Conservation (phyloP, 1,140 invertebrate species). For the Delia radicum region DNA sequence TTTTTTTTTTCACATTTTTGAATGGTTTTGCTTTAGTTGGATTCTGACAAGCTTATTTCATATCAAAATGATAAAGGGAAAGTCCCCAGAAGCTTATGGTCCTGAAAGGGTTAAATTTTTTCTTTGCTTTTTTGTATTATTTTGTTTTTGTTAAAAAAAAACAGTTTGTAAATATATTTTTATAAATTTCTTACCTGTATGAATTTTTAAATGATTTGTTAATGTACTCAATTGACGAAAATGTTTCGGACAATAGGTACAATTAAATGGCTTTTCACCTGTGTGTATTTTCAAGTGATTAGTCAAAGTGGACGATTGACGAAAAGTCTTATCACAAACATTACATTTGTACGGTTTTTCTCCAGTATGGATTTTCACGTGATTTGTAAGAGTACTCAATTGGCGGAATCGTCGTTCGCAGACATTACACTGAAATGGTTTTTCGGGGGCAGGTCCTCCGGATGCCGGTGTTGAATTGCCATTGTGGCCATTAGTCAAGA, state of each 20-base stretch:
- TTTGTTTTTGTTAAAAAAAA: too few relatives aligned
- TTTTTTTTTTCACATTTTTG: too few relatives aligned
- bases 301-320: conserved; percentile 54
- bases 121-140: too few relatives aligned
- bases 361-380: conserved; percentile 55
- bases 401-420: conserved; percentile 55
- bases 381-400: conserved; percentile 54
- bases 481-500: conserved; percentile 39
- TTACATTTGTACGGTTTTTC: conserved; percentile 56
- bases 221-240: conserved; percentile 54
- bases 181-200: conserved; percentile 53
- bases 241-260: conserved; percentile 54
- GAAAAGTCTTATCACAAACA: conserved; percentile 54
- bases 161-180: too few relatives aligned
- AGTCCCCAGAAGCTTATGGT: too few relatives aligned
- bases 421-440: conserved; percentile 54
- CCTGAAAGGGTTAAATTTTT: too few relatives aligned
- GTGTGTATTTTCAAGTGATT: conserved; percentile 56
- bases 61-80: too few relatives aligned
- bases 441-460: conserved; percentile 41
- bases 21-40: too few relatives aligned
- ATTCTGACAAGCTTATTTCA: too few relatives aligned
- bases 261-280: conserved; percentile 55
- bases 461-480: conserved; percentile 31
- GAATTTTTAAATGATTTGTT: conserved; percentile 55